Conservation (phyloP, 2,797 vertebrate species). For the Potorous gilbertii region DNA sequence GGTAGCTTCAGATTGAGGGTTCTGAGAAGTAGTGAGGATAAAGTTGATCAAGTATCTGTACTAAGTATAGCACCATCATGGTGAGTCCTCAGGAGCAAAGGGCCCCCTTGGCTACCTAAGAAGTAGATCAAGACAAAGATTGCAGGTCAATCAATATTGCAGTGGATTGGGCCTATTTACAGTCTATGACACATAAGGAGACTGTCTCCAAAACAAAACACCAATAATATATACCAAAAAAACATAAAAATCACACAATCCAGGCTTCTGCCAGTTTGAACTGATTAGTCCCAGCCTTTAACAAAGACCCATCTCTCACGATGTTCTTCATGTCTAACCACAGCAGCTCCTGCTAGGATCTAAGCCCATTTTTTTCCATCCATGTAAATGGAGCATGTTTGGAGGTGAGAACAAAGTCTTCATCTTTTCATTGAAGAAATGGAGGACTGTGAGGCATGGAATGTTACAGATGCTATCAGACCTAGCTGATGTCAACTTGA, state of each 20-base stretch:
- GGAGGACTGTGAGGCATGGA: neutral
- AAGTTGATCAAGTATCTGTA: neutral
- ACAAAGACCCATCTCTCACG: neutral
- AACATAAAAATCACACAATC: neutral
- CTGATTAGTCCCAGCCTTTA: neutral
- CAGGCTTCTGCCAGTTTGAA: neutral
- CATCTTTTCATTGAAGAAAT: neutral
- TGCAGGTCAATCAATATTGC: neutral
- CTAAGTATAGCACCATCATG: neutral
- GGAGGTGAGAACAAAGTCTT: neutral
- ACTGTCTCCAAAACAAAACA: neutral
- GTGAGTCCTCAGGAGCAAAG: neutral
- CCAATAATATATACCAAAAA: neutral
- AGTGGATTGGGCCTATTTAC: neutral
- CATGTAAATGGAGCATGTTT: neutral
- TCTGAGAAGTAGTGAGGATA: neutral
- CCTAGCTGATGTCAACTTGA: neutral
- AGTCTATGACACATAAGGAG: neutral
- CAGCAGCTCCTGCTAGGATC: neutral
- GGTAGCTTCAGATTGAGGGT: neutral
- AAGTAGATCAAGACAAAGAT: neutral
- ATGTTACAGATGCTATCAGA: neutral
- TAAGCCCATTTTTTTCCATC: neutral
- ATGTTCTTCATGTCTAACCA: neutral
- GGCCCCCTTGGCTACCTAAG: neutral